Conservation (phyloP, 2,888 invertebrate genomes). For the Sicus ferrugineus region DNA sequence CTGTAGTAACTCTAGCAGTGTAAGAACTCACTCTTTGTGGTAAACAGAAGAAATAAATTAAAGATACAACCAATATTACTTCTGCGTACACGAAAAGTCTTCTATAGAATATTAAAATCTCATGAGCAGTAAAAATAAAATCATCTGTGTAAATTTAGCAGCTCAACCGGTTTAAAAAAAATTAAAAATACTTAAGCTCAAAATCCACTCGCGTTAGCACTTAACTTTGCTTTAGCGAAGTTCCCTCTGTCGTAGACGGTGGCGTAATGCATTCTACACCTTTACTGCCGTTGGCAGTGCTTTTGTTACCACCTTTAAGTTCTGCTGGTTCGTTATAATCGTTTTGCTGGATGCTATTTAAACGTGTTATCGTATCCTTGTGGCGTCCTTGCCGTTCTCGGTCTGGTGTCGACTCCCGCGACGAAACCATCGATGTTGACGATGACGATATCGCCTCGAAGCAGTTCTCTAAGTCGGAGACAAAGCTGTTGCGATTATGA, state of each 20-base stretch:
- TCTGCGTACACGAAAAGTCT: too few relatives aligned
- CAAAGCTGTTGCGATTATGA: slow-evolving; percentile 44
- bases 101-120: too few relatives aligned
- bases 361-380: not conserved
- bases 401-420: slow-evolving; percentile 51
- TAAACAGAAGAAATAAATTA: not conserved
- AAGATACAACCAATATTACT: not conserved
- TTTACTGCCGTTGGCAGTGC: not conserved
- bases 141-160: too few relatives aligned
- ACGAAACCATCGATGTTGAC: slow-evolving; percentile 51
- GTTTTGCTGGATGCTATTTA: too few relatives aligned
- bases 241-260: not conserved
- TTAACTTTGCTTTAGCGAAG: too few relatives aligned
- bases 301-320: too few relatives aligned
- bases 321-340: too few relatives aligned
- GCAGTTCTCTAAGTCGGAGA: slow-evolving; percentile 50
- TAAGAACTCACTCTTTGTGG: slow-evolving; percentile 19
- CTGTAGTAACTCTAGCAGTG: slow-evolving; percentile 13
- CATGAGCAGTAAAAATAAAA: too few relatives aligned
- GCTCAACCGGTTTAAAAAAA: too few relatives aligned
- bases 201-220: too few relatives aligned
- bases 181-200: too few relatives aligned
- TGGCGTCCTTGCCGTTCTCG: slow-evolving; percentile 19
- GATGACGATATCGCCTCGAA: slow-evolving; percentile 51
- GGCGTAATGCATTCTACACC: not conserved